These are phyloP conservation scores for Laterallus jamaicensis DNA, from an alignment of 2,113 vertebrate species.

Conservation along the genomic window DNA sequence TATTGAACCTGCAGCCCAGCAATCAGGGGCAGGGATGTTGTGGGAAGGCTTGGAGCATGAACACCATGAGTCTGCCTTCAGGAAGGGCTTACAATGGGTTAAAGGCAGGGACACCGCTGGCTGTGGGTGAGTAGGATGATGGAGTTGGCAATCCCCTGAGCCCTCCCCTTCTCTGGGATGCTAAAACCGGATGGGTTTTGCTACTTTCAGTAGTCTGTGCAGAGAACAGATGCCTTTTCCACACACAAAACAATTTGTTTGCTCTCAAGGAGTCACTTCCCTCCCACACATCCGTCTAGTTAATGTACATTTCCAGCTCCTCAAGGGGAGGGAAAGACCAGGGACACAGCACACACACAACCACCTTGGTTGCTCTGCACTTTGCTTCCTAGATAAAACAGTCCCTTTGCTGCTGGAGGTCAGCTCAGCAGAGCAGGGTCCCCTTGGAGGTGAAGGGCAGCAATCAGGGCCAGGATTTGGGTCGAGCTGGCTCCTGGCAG, in stretches of 20 bases:
- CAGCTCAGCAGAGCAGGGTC: neutral
- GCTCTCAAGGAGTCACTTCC: neutral
- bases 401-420: neutral
- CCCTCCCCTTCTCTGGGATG: neutral
- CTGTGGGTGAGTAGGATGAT: neutral
- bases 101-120: neutral
- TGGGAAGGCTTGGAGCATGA: neutral
- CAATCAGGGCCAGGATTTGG: neutral
- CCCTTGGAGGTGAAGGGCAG: neutral
- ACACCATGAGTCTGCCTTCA: neutral
- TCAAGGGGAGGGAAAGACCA: neutral
- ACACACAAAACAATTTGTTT: neutral
- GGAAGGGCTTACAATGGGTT: neutral
- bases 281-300: neutral
- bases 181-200: neutral
- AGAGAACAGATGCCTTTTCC: constrained; percentile 1
- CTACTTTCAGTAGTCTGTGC: neutral
- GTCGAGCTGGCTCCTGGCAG: neutral
- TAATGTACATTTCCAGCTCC: neutral
- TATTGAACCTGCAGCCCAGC: neutral
- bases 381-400: neutral
- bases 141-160: accelerated
- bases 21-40: neutral
- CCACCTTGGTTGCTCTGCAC: neutral
- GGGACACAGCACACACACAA: neutral